phyloP scores from a whole-genome alignment of 2,797 vertebrate species.

The Tarsius wallacei region DNA sequence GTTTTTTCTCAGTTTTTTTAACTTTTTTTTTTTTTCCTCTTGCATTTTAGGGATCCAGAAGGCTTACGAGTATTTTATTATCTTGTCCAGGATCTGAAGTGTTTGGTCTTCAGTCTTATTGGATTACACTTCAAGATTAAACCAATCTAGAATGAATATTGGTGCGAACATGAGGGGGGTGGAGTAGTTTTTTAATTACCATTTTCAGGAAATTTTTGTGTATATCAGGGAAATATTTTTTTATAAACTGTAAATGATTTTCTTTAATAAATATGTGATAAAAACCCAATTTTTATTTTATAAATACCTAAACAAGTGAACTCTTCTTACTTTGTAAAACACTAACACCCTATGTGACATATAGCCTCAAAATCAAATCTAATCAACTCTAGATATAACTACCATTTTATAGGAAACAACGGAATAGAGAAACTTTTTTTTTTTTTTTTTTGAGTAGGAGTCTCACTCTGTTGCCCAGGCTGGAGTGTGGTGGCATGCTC shows the following conservation, averaged over 20 bases:
- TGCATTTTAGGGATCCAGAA: constrained; percentile 96
- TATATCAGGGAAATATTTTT: constrained; percentile 87
- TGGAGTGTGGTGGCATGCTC: too few species aligned
- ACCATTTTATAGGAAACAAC: constrained; percentile 59
- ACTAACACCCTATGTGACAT: constrained; percentile 1
- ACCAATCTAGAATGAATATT: constrained; percentile 94
- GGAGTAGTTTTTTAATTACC: constrained; percentile 74
- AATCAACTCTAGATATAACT: background rate
- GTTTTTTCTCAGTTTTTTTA: constrained; percentile 58
- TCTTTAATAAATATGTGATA: constrained; percentile 89
- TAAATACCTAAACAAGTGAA: constrained; percentile 48
- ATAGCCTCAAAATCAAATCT: background rate
- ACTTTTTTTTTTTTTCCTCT: constrained; percentile 62
- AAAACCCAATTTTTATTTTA: constrained; percentile 68
- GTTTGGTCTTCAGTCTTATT: constrained; percentile 99
- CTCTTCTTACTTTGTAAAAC: constrained; percentile 53
- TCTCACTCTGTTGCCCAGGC: too few species aligned
- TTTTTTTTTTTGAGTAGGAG: too few species aligned
- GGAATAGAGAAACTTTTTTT: background rate
- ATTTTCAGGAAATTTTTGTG: constrained; percentile 85
- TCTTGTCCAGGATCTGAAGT: constrained; percentile 99
- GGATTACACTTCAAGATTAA: constrained; percentile 99
- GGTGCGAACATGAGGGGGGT: constrained; percentile 71
- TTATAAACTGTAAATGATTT: constrained; percentile 85
- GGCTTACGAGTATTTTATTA: constrained; percentile 99